Percentiles rank a stretch among this genome's conserved stretches.
Evolutionary conservation across 2,113 vertebrate genomes (phyloP).

Genomic region (Spheniscus mendiculus): DNA sequence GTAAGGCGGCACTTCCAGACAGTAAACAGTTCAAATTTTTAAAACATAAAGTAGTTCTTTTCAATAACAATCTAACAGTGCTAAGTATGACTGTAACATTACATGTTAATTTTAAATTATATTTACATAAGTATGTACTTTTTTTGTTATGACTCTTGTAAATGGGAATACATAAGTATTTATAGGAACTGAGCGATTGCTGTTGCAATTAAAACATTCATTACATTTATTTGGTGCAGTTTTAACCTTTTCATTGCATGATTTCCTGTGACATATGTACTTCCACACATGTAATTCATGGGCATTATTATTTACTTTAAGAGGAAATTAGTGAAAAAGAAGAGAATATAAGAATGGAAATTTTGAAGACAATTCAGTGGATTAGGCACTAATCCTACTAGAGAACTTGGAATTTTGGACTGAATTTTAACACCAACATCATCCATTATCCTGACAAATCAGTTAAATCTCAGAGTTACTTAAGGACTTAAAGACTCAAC

Average conservation of each 20-base stretch:
- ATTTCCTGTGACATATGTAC: neutral
- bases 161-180: neutral
- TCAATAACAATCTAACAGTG: neutral
- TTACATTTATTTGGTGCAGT: neutral
- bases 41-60: neutral
- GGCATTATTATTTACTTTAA: neutral
- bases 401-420: neutral
- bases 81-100: neutral
- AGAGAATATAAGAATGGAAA: neutral
- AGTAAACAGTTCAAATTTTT: neutral
- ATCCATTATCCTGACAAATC: neutral
- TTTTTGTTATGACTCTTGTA: neutral
- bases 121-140: neutral
- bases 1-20: neutral
- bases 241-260: neutral
- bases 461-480: neutral
- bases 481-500: neutral
- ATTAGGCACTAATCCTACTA: neutral
- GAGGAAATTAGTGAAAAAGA: neutral
- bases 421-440: neutral
- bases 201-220: neutral
- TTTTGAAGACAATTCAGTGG: neutral
- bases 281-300: neutral
- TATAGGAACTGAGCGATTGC: neutral
- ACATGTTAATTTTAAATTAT: neutral